A percentile compares a stretch with the other conserved stretches of the same genome.
phyloP scores from a whole-genome alignment of 2,113 vertebrate species.

The Protobothrops flavoviridis region DNA sequence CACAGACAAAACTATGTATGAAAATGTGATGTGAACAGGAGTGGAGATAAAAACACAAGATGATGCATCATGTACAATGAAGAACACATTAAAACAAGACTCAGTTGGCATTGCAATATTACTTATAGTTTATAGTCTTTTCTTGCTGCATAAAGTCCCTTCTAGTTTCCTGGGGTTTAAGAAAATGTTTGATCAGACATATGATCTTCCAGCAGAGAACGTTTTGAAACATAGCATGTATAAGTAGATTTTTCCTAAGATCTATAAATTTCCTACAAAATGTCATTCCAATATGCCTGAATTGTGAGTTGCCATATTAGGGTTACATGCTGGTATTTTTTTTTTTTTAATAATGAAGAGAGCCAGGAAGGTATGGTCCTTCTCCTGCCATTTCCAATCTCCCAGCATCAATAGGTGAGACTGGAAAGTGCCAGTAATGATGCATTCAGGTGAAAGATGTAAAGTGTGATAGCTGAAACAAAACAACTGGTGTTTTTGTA shows the following conservation, averaged over 20 bases:
- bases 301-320: neutral
- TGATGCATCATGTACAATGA: neutral
- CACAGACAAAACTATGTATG: neutral
- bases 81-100: neutral
- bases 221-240: neutral
- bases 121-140: neutral
- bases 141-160: neutral
- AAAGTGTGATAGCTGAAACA: neutral
- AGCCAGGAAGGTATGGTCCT: neutral
- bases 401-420: neutral
- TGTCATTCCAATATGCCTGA: neutral
- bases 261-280: neutral
- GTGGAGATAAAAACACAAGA: neutral
- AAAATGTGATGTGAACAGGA: neutral
- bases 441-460: neutral
- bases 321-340: neutral
- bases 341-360: neutral
- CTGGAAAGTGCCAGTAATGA: neutral
- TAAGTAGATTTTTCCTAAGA: neutral
- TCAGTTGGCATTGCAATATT: neutral
- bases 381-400: neutral
- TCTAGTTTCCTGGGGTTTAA: neutral
- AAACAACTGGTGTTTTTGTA: neutral
- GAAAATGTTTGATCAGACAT: neutral
- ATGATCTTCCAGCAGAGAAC: neutral